Evolutionary conservation across 2,797 vertebrate species (phyloP).

Genomic region (Varecia variegata): DNA sequence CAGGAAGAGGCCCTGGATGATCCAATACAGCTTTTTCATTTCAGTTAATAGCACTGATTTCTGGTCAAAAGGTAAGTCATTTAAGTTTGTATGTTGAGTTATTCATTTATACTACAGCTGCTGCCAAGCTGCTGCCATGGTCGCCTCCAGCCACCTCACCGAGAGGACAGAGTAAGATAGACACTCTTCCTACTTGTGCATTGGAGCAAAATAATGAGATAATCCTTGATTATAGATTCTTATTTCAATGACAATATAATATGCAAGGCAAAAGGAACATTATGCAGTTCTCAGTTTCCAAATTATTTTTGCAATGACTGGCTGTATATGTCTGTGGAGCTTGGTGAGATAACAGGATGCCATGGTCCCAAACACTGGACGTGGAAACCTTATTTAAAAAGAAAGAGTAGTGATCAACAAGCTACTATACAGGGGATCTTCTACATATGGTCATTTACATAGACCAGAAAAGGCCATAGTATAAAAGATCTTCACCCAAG

Average conservation of each 20-base stretch:
- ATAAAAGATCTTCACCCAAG: neutral
- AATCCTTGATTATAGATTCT: conserved; percentile 33
- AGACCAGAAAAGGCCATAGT: neutral
- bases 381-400: neutral
- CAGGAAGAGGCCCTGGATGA: neutral
- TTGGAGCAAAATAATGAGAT: conserved; percentile 46
- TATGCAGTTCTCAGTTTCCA: conserved; percentile 18
- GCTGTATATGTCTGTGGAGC: neutral
- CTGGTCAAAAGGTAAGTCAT: conserved; percentile 57
- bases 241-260: conserved; percentile 40
- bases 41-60: conserved; percentile 55
- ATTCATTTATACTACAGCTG: neutral
- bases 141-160: neutral
- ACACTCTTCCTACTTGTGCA: neutral
- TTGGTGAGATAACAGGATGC: neutral
- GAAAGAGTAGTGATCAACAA: neutral
- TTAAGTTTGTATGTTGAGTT: conserved; percentile 49
- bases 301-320: neutral
- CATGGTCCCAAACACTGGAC: neutral
- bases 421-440: neutral
- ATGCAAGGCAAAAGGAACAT: conserved; percentile 29
- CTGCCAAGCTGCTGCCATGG: too few species aligned
- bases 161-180: neutral
- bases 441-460: neutral
- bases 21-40: neutral